Base-by-base conservation (phyloP, 2,797 vertebrate genomes). In the Bufotes viridis region DNA sequence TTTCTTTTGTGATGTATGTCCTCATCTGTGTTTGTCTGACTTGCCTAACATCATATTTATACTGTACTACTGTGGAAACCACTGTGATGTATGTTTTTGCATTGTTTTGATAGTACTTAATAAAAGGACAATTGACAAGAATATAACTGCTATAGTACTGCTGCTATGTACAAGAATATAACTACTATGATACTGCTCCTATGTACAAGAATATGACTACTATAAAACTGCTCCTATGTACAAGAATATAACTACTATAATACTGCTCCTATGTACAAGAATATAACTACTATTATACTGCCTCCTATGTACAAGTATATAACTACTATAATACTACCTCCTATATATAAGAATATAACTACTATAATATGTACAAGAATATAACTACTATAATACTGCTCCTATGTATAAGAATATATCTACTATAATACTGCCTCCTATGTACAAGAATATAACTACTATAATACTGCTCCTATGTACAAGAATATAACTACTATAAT, bases 221-320 rank as follows among this genome's bases (percentile, higher is more conserved):
- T 74, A 49, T 74, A 74, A 49, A 49, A 74, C 34, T 74, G 34
- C 34, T 8, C 67, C 67, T 70, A 70, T 70, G 15, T 70, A 70
- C 26, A 70, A 70, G 24, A 70, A 70, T 70, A 70, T 70, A 70
- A 70, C 67, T 34, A 70, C 26, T 67, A 67, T 70, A 70, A 70
- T 70, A 29, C 67, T 70, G 26, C 63, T 7, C 26, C 26, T 70
- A 15, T 29, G 26, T 70, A 70, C 67, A 70, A 34, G 67, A 70
- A 70, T 34, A 70, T 70, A 70, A 34, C 24, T 34, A 70, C 26
- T 70, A 34, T 70, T 34, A 70, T 70, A 70, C 24, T 70, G 26
- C 15, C 26, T 13, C 26, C 26, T 70, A 70, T 70, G 15, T 70
- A 69, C 67, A 26, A 29, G 26, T 29, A 26, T 69, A 69, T 69